phyloP scores from a whole-genome alignment of 2,113 vertebrate genomes.

The Dicrurus megarhynchus region DNA sequence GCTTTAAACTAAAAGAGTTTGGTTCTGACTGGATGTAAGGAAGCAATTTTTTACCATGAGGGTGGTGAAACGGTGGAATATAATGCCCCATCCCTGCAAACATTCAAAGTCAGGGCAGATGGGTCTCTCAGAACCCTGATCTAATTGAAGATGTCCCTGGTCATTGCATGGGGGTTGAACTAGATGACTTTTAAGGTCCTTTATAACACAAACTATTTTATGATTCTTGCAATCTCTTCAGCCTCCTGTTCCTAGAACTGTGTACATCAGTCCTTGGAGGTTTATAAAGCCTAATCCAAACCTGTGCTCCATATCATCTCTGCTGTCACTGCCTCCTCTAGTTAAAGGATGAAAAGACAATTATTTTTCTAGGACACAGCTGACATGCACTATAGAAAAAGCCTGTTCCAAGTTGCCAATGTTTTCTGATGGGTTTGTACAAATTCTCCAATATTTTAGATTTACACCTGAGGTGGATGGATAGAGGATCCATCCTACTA shows the following conservation, averaged over 20 bases:
- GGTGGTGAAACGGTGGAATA: background rate
- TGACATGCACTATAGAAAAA: background rate
- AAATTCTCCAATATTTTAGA: background rate
- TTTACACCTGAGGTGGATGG: background rate
- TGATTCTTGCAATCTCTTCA: background rate
- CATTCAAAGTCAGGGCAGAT: background rate
- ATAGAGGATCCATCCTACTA: background rate
- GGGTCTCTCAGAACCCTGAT: background rate
- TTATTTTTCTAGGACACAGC: background rate
- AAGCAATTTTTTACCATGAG: accelerated
- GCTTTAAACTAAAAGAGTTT: background rate
- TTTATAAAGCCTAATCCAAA: background rate
- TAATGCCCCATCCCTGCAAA: background rate
- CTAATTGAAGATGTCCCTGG: background rate
- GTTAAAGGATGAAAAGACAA: background rate
- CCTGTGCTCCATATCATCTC: background rate
- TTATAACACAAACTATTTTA: background rate
- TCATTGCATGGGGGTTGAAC: no score
- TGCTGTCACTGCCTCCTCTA: background rate
- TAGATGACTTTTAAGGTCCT: background rate
- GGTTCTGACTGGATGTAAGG: background rate
- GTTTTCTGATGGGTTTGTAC: background rate
- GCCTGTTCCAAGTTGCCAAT: background rate
- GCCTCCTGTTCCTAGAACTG: background rate
- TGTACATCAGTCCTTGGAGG: background rate